Conservation (phyloP, 92 coral and sea anemone genomes). For the Micromussa lordhowensis region DNA sequence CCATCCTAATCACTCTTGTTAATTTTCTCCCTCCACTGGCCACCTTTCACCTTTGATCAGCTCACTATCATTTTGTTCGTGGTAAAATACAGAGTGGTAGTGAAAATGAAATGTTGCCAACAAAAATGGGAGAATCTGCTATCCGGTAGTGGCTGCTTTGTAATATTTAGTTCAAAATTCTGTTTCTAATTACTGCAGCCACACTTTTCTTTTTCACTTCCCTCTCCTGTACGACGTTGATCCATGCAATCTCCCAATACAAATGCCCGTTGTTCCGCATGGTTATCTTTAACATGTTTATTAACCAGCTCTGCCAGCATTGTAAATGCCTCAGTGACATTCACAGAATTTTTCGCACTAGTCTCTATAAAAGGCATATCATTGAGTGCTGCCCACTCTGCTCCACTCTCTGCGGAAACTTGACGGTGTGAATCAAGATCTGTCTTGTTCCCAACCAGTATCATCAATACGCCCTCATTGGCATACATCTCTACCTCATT, state of each 20-base stretch:
- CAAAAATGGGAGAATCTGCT: too few species aligned
- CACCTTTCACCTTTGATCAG: too few species aligned
- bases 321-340: conserved; percentile 88
- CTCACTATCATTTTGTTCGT: too few species aligned
- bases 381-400: conserved; percentile 85
- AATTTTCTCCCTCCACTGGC: too few species aligned
- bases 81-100: too few species aligned
- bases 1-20: too few species aligned
- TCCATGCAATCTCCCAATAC: conserved; percentile 66
- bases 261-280: conserved; percentile 65
- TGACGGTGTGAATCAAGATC: conserved; percentile 86
- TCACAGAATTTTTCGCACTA: conserved; percentile 85
- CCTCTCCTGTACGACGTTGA: conserved; percentile 36
- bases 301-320: conserved; percentile 81
- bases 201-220: conserved; percentile 66
- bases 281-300: conserved; percentile 75
- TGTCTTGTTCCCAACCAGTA: conserved; percentile 97
- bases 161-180: neutral
- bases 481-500: conserved; percentile 90
- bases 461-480: conserved; percentile 79
- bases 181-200: conserved; percentile 66
- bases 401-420: conserved; percentile 80
- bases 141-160: neutral
- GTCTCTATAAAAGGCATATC: conserved; percentile 97
- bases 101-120: neutral